phyloP scores from a whole-genome alignment of 2,113 vertebrate genomes.

The Chascanopsetta lugubris region DNA sequence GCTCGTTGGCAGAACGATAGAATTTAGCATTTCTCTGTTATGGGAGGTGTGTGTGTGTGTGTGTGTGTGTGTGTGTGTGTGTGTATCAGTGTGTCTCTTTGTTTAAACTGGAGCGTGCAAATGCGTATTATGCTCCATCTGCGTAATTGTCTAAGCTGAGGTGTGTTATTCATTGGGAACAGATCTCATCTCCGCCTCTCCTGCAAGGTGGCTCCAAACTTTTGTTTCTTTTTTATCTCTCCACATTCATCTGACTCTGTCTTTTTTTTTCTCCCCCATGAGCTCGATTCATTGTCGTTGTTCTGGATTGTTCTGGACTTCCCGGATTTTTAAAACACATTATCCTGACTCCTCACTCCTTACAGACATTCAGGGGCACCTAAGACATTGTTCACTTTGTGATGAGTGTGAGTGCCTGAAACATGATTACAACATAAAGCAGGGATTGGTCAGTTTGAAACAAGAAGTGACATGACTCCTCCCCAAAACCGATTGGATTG shows the following conservation, averaged over 20 bases:
- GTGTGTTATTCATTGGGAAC: conserved; percentile 38
- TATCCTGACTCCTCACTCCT: conserved; percentile 35
- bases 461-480: too few species aligned
- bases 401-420: too few species aligned
- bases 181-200: neutral
- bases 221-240: neutral
- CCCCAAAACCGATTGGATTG: too few species aligned
- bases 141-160: conserved; percentile 47
- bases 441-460: too few species aligned
- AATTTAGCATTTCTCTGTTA: conserved; percentile 39
- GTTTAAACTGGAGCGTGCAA: conserved; percentile 50
- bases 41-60: neutral
- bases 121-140: conserved; percentile 27
- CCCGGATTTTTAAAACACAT: conserved; percentile 52
- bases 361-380: conserved; percentile 2
- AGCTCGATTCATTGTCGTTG: conserved; percentile 62
- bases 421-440: too few species aligned
- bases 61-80: conserved; percentile 2
- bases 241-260: neutral
- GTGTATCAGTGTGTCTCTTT: conserved; percentile 38
- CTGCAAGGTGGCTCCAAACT: neutral
- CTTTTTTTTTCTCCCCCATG: conserved; percentile 21
- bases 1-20: conserved; percentile 12
- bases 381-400: too few species aligned
- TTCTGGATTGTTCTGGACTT: conserved; percentile 65